Base-by-base conservation (phyloP, 1,140 invertebrate species). In the Rhopalosiphum padi region DNA sequence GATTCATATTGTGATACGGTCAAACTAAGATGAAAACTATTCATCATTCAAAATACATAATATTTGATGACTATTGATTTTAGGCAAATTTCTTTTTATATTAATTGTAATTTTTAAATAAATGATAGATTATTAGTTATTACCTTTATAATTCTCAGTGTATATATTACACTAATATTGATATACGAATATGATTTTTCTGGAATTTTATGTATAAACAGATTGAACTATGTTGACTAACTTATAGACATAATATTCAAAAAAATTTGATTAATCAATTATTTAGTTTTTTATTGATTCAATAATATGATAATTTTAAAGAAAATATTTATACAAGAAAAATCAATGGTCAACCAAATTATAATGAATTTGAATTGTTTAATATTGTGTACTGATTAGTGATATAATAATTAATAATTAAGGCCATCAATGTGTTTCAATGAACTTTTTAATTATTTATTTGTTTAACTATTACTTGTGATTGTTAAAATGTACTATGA, bases 321-420 rank as follows among this genome's bases (percentile, higher is more conserved):
- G 30, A 51, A 88, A n/a, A n/a, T 89, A 89, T 55, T 90, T 92
- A 2, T 60, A 18, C 43, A 37, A n/a, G 23, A 43, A 51, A 82
- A 92, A 83, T 92, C 82, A 77, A 92, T 92, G 35, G 90, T 82
- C 60, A 46, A 30, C 23, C 18, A 35, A 82, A 91, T 68, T 77
- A 55, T 77, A 77, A 82, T 91, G 35, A 3, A 77, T 77, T 92
- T 92, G 25, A 92, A 92, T 18, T 35, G 60, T 77, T 92, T 35
- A 51, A 77, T 83, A 51, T 92, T 51, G n/a, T 82, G 90, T 92
- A 92, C 90, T 92, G 90, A 92, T 21, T 92, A 92, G 89, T 90
- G 25, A 90, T 90, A 89, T 53, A 37, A n/a, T 77, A 77, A 77
- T 77, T 77, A 77, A 77, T 77, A 77, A 60, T 43, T 90, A 90